A percentile compares a stretch with the other conserved stretches of the same genome.
These are phyloP conservation scores for Daubentonia madagascariensis DNA, from an alignment of 2,113 vertebrate genomes.

Conservation along the genomic window DNA sequence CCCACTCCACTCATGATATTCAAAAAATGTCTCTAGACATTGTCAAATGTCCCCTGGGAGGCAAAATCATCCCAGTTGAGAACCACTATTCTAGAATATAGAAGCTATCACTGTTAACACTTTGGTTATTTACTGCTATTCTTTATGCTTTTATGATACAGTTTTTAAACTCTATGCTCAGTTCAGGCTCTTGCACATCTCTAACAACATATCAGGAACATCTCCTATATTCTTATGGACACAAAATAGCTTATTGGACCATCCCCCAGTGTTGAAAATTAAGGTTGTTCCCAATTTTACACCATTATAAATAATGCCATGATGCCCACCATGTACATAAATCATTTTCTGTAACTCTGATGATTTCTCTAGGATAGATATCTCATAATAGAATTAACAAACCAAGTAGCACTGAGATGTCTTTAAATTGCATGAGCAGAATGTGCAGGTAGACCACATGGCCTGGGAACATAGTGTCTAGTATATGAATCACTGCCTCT, in stretches of 20 bases:
- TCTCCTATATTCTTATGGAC: background rate
- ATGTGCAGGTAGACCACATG: background rate
- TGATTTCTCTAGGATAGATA: background rate
- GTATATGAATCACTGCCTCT: background rate
- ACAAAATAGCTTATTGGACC: background rate
- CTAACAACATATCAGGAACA: background rate
- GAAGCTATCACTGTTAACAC: background rate
- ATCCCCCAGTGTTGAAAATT: background rate
- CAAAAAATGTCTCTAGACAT: background rate
- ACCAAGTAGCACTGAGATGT: background rate
- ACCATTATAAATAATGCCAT: constrained; percentile 28
- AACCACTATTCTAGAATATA: background rate
- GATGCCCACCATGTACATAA: background rate
- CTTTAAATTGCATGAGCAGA: background rate
- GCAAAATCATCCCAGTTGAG: background rate
- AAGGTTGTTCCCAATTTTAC: constrained; percentile 1
- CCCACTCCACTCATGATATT: background rate
- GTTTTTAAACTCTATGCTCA: background rate
- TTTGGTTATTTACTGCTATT: background rate
- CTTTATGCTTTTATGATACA: background rate
- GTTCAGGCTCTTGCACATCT: background rate
- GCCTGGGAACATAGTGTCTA: background rate
- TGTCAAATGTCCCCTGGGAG: background rate
- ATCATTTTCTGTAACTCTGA: constrained; percentile 26
- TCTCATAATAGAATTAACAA: constrained; percentile 1